phyloP scores from a whole-genome alignment of 1,140 invertebrate species.

The Hirudo medicinalis region DNA sequence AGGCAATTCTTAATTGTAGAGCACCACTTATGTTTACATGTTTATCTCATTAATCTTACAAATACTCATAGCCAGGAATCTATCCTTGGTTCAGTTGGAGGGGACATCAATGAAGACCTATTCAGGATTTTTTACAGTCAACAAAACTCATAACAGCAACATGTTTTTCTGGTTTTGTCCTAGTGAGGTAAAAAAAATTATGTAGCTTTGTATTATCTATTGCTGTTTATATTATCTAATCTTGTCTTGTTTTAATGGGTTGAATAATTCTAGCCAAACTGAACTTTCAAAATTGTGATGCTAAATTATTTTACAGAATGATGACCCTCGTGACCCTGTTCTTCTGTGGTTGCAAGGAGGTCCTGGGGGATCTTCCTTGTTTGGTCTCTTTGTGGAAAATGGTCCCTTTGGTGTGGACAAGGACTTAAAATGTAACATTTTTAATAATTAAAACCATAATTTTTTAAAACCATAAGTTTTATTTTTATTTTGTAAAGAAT shows the following conservation, averaged over 20 bases:
- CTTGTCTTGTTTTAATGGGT: not conserved
- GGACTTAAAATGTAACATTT: constrained; percentile 46
- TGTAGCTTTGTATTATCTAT: not conserved
- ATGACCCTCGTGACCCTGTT: constrained; percentile 47
- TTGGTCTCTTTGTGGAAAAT: constrained; percentile 66
- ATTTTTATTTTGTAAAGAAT: not conserved
- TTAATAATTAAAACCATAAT: not conserved
- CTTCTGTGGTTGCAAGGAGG: constrained; percentile 73
- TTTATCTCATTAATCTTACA: not conserved
- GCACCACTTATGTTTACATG: not conserved
- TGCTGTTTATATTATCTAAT: not conserved
- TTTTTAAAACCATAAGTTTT: too few species aligned
- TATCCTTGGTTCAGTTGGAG: constrained; percentile 35
- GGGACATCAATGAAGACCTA: constrained; percentile 34
- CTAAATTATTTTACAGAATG: constrained; percentile 26
- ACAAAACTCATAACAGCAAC: constrained; percentile 61
- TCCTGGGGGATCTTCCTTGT: constrained; percentile 64
- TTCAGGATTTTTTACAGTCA: constrained; percentile 60
- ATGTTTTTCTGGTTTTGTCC: constrained; percentile 83
- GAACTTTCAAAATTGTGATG: not conserved
- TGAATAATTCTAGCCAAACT: not conserved
- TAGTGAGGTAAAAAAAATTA: constrained; percentile 42
- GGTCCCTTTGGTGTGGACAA: constrained; percentile 57
- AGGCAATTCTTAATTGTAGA: constrained; percentile 15
- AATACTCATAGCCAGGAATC: constrained; percentile 26